Evolutionary conservation across 1,140 invertebrate species (phyloP), one percentile per base, ranked within the genome.

Genomic region (Cryptotermes secundus): DNA sequence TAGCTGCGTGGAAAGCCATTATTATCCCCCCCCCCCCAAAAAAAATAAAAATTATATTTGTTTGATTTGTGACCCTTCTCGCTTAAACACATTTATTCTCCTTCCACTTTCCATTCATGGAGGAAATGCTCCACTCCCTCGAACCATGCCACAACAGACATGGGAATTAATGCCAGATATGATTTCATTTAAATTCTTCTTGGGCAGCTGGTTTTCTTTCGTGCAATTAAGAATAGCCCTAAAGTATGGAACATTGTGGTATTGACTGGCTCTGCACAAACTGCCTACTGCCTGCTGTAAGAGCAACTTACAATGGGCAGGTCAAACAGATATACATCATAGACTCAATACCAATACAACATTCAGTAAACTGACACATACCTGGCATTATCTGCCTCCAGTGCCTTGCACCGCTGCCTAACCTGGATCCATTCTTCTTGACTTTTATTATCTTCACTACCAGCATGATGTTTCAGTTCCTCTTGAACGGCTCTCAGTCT

Each of bases 401-500:
- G 26, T n/a, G 35, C 2, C 24, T 81, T n/a, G 35, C 35, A 38
- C 26, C 42, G 80, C 35, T 24, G 22, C 7, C 80, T 26, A 35
- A 81, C 12, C 26, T 38, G 34, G 26, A 45, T 45, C 26, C 35
- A 45, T 45, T 81, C 80, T 81, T 81, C 80, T 6, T 16, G 80
- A 81, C 80, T 81, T 45, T 34, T 81, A 34, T 81, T 81, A 81
- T 81, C 80, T 38, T 36, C 80, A 81, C 80, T 38, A n/a, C 80
- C 59, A n/a, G 59, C 6, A 72, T 31, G n/a, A 72, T 31, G 59
- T 80, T 83, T 59, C 34, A 86, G 49, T 85, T 87, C 86, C 65
- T 86, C 49, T 24, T 83, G 80, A 36, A 86, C 31, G 31, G 81
- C 85, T 53, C 72, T 83, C 34, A 87, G 79, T 80, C 81, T 81